Evolutionary conservation across 2,888 invertebrate genomes (phyloP), one percentile per base, ranked within the genome.

Genomic region (Scaeva pyrastri): DNA sequence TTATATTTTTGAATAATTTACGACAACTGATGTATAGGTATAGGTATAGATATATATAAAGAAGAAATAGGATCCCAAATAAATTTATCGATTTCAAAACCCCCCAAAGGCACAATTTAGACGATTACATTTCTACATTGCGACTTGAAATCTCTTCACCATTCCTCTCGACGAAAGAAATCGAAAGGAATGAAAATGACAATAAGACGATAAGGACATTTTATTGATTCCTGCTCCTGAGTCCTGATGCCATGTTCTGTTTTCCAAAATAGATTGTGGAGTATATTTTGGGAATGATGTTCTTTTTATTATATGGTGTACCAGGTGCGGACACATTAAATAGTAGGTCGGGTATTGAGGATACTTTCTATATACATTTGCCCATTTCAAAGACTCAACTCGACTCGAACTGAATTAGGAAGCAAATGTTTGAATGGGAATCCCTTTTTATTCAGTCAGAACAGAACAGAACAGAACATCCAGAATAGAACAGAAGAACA

Each of bases 291-390:
- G 75, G 58, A 71, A 80, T 75, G 80, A 56, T 31, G 31, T 31
- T 66, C 50, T 43, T 84, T 83, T 80, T 80, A 71, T 75, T 71
- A 31, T 31, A 31, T 31, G 75, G 75, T 66, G 84, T 72, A 58
- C 43, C 84, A 84, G 80, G 80, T 80, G 84, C 58, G 58, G 64
- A 75, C 71, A 75, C 64, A 75, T 50, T 71, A 74, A 70, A 75
- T 52, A 31, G 31, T 52, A 31, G 31, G 31, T 31, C 5, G 5
- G 31, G 31, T 8, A 31, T 4, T n/a, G n/a, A 41, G 48, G 45
- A 84, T 26, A 52, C 26, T 74, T 79, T 68, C n/a, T n/a, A n/a
- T n/a, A n/a, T n/a, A n/a, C n/a, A n/a, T n/a, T n/a, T n/a, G n/a
- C n/a, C n/a, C n/a, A n/a, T n/a, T n/a, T n/a, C n/a, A n/a, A n/a